Conservation (phyloP, 2,797 vertebrate species). For the Manis crassicaudata region DNA sequence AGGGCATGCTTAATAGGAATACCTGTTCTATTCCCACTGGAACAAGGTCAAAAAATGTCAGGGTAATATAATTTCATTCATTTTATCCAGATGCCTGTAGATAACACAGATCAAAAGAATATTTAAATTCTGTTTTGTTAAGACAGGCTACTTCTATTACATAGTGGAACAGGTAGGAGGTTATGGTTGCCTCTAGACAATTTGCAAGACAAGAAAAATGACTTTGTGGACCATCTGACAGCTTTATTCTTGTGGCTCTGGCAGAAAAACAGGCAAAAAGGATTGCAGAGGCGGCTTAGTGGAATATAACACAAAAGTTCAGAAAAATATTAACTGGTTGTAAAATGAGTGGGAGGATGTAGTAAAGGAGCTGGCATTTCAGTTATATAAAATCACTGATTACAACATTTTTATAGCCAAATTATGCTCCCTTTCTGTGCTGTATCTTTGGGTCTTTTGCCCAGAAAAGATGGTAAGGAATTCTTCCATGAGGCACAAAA, state of each 20-base stretch:
- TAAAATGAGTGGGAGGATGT: constrained; percentile 85
- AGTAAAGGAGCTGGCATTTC: constrained; percentile 83
- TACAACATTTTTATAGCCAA: constrained; percentile 82
- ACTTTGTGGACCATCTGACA: constrained; percentile 83
- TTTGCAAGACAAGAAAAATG: constrained; percentile 87
- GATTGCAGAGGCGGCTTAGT: constrained; percentile 83
- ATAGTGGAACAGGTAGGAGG: constrained; percentile 83
- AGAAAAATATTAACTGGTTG: constrained; percentile 86
- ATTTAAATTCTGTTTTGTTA: constrained; percentile 85
- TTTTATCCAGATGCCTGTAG: constrained; percentile 72
- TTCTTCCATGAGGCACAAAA: constrained; percentile 45
- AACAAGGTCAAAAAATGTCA: constrained; percentile 76
- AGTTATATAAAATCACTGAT: constrained; percentile 84
- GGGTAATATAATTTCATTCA: constrained; percentile 75
- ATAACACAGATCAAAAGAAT: constrained; percentile 81
- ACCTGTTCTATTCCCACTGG: constrained; percentile 67
- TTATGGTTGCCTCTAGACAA: constrained; percentile 83
- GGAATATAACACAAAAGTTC: constrained; percentile 83
- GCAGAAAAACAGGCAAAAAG: constrained; percentile 87
- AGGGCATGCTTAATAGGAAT: constrained; percentile 74
- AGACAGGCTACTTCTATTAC: constrained; percentile 80
- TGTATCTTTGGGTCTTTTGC: constrained; percentile 80
- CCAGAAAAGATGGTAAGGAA: constrained; percentile 62
- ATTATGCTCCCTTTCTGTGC: constrained; percentile 80
- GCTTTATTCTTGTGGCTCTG: constrained; percentile 86